A percentile compares a stretch with the other conserved stretches of the same genome.
phyloP scores from a whole-genome alignment of 1,140 invertebrate species.

The Apis florea region DNA sequence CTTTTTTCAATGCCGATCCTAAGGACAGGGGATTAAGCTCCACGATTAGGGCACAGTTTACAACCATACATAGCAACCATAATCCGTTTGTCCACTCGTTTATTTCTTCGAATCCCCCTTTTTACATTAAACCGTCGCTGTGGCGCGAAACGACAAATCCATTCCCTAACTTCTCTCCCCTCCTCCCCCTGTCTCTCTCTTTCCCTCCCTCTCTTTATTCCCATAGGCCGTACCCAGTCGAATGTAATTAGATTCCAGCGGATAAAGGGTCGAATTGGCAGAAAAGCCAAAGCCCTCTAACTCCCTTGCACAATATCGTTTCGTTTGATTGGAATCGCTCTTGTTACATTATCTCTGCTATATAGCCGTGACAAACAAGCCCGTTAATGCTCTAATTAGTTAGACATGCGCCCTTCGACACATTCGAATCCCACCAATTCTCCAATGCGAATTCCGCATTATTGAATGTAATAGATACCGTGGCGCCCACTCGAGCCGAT shows the following conservation, averaged over 20 bases:
- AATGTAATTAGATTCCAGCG: constrained; percentile 63
- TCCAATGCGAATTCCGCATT: constrained; percentile 35
- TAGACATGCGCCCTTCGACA: constrained; percentile 39
- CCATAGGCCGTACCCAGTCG: background rate
- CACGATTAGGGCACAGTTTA: background rate
- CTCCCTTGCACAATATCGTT: constrained; percentile 9
- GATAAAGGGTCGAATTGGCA: constrained; percentile 56
- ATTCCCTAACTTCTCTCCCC: background rate
- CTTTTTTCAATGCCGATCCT: too few species aligned
- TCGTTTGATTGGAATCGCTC: constrained; percentile 30
- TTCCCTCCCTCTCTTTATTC: background rate
- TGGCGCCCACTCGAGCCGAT: too few species aligned
- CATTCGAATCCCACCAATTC: constrained; percentile 41
- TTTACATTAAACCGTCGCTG: background rate
- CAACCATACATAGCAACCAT: background rate
- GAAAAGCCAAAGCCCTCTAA: constrained; percentile 36
- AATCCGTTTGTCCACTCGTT: background rate
- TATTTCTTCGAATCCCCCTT: background rate
- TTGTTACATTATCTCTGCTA: constrained; percentile 24
- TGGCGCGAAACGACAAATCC: background rate
- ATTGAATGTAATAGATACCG: constrained; percentile 2
- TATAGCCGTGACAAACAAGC: constrained; percentile 53
- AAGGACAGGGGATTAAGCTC: too few species aligned
- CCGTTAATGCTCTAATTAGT: constrained; percentile 63
- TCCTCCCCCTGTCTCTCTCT: background rate